Evolutionary conservation across 2,113 vertebrate species (phyloP).

Genomic region (Nannospalax galili): DNA sequence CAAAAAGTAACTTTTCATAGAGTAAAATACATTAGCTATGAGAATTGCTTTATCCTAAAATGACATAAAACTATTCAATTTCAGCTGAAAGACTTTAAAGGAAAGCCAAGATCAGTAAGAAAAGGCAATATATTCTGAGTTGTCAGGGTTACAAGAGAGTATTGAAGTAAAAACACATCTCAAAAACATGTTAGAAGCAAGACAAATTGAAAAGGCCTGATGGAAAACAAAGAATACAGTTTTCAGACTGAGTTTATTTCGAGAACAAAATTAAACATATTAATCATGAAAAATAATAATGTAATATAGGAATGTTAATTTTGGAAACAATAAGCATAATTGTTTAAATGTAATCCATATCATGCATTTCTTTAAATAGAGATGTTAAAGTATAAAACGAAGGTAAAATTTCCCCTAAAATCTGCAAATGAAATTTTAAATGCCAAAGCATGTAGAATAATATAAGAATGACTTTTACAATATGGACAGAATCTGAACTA

Average conservation of each 20-base stretch:
- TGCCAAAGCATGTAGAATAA: background rate
- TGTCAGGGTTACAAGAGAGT: background rate
- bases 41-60: background rate
- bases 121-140: background rate
- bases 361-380: background rate
- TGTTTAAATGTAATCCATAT: background rate
- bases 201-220: background rate
- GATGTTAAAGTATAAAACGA: background rate
- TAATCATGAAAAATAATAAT: background rate
- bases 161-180: background rate
- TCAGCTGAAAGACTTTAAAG: background rate
- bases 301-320: background rate
- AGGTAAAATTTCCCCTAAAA: background rate
- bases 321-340: background rate
- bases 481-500: too few species aligned
- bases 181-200: background rate
- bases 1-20: background rate
- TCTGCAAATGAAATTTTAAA: constrained; percentile 17
- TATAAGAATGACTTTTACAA: too few species aligned
- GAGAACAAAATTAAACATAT: constrained; percentile 31
- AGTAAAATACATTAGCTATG: background rate
- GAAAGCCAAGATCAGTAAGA: background rate
- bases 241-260: background rate
- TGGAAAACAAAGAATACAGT: background rate
- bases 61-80: background rate